Conservation (phyloP, 2,113 vertebrate genomes). For the Camelus dromedarius region DNA sequence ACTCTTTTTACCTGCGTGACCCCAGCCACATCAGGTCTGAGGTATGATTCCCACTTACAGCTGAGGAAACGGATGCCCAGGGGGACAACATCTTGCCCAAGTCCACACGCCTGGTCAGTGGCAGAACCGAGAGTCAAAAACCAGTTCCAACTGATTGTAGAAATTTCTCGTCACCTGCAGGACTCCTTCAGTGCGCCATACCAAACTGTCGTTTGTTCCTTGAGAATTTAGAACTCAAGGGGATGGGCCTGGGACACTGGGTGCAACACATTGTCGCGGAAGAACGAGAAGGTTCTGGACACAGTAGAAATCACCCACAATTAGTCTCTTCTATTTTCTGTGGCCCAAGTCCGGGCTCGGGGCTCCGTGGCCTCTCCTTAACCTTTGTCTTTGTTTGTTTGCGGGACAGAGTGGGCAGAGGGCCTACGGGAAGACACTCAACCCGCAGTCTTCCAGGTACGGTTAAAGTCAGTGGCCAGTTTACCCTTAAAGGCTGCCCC, state of each 20-base stretch:
- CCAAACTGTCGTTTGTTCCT: not conserved
- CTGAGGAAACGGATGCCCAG: not conserved
- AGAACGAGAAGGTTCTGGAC: not conserved
- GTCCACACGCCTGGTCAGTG: not conserved
- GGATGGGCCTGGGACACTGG: accelerated
- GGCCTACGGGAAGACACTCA: accelerated
- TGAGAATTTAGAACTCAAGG: not conserved
- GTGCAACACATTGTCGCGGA: too few species aligned
- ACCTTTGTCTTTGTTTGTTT: not conserved
- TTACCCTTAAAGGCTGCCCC: not conserved
- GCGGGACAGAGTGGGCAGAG: not conserved
- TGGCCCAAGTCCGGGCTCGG: accelerated
- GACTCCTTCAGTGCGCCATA: not conserved
- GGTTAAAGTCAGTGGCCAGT: not conserved
- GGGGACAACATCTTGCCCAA: not conserved
- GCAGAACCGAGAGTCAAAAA: not conserved
- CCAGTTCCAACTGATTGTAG: not conserved
- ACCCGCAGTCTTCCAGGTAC: not conserved
- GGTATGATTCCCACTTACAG: accelerated
- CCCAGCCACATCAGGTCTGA: accelerated
- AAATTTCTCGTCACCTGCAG: not conserved
- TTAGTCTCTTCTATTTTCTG: not conserved
- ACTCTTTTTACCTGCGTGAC: accelerated
- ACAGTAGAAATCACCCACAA: not conserved
- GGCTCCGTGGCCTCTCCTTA: not conserved